Base-by-base conservation (phyloP, 2,888 invertebrate genomes). In the Lasioglossum oenotherae region DNA sequence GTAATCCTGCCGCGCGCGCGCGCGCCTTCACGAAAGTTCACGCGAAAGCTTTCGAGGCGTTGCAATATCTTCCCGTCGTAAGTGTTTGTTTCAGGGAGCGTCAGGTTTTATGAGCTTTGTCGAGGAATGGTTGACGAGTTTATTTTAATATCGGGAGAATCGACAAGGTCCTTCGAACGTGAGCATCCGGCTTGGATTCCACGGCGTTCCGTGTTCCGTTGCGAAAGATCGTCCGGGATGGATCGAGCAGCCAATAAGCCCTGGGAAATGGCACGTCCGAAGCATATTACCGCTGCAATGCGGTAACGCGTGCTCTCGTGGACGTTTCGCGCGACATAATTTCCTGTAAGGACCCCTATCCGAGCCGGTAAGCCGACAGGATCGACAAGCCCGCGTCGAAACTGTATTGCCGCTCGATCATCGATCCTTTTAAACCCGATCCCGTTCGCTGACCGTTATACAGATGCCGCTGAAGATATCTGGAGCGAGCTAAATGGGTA, bases 261-360 rank as follows among this genome's bases (percentile, higher is more conserved):
- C 4, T 27, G 27, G 80, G 80, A 86, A 86, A 83, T 86, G 82
- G 78, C 57, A 79, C 78, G 76, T 81, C 83, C 77, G 44, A 71
- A 74, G 64, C 80, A 35, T 77, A 86, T 86, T 82, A 87, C 75
- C 53, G 75, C 74, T 35, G 75, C 86, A 74, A 49, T 69, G 72
- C 69, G 78, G 78, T 79, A 71, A 82, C 87, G 74, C 79, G 79
- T 86, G 74, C 74, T n/a, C 53, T n/a, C 53, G 75, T 60, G 72
- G 78, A 78, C 86, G 72, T 80, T 80, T 78, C 53, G 14, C n/a
- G 69, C 67, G 78, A 85, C 41, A 85, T 76, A 85, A 86, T 86
- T 85, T 86, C 86, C 86, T 81, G 85, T 44, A 44, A 71, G 79
- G 69, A 72, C 80, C 35, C 64, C 76, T 53, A 67, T 71, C 57